Conservation (phyloP, 2,888 invertebrate genomes). For the Drosophila barbarae region DNA sequence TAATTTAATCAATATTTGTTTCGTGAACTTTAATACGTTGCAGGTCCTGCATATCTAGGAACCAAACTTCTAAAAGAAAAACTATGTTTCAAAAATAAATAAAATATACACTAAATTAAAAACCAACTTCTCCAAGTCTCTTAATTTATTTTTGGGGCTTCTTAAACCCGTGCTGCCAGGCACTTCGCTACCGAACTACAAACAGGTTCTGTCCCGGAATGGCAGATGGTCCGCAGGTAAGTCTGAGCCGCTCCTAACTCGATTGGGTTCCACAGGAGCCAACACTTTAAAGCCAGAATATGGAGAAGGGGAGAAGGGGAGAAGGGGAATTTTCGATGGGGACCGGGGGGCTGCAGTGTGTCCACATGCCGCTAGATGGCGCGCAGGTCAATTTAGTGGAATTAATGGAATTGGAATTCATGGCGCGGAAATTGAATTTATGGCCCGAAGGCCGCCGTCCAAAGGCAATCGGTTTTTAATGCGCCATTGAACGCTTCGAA, state of each 20-base stretch:
- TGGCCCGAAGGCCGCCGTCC: conserved; percentile 41
- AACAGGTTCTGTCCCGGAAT: conserved; percentile 46
- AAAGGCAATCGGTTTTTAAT: conserved; percentile 74
- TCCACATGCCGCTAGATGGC: conserved; percentile 77
- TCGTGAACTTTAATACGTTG: too few relatives aligned
- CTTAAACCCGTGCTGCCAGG: conserved; percentile 1
- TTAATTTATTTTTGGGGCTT: conserved; percentile 5
- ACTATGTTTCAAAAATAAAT: neutral
- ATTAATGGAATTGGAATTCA: conserved; percentile 80
- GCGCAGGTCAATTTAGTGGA: conserved; percentile 79
- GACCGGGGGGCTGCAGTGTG: conserved; percentile 58
- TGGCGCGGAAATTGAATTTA: conserved; percentile 79
- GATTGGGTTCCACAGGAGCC: conserved; percentile 37
- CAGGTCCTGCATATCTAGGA: too few relatives aligned
- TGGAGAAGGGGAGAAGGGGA: neutral
- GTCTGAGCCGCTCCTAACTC: neutral
- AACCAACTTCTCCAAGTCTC: neutral
- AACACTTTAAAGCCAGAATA: conserved; percentile 22
- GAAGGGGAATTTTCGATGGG: neutral
- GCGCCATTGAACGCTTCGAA: conserved; percentile 75
- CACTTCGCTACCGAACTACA: conserved; percentile 49
- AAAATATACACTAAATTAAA: conserved; percentile 6
- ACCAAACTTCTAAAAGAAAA: neutral
- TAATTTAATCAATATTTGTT: too few relatives aligned
- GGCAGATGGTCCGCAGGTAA: conserved; percentile 37